Evolutionary conservation across 2,888 invertebrate species (phyloP).

Genomic region (Gnatocerus cornutus): DNA sequence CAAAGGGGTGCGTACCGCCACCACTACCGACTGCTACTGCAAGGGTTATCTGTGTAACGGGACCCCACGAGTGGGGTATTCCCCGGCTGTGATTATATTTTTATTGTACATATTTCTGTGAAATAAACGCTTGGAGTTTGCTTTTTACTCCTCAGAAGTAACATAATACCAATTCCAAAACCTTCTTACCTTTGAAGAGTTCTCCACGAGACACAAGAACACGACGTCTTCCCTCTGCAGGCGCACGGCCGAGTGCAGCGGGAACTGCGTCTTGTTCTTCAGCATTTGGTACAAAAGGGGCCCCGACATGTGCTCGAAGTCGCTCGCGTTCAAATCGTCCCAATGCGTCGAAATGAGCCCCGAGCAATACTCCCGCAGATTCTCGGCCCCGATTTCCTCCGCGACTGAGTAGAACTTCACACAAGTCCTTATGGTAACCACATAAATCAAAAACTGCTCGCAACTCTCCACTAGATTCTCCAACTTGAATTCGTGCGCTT

Average conservation of each 20-base stretch:
- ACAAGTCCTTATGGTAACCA: conserved; percentile 83
- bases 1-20: conserved; percentile 77
- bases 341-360: conserved; percentile 94
- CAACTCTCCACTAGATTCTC: conserved; percentile 83
- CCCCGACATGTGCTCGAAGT: conserved; percentile 95
- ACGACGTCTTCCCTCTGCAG: conserved; percentile 94
- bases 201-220: conserved; percentile 93
- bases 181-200: conserved; percentile 85
- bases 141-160: no score
- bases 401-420: conserved; percentile 89
- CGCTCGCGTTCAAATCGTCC: conserved; percentile 87
- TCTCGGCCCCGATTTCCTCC: conserved; percentile 89
- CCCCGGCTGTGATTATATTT: conserved; percentile 34
- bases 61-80: background rate
- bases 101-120: conserved; percentile 12
- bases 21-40: conserved; percentile 85
- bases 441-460: conserved; percentile 90
- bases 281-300: conserved; percentile 92
- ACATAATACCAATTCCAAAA: no score
- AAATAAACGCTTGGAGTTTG: conserved; percentile 6
- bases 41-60: conserved; percentile 82
- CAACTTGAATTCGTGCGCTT: conserved; percentile 86
- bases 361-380: conserved; percentile 90
- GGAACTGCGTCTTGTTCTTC: conserved; percentile 90
- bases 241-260: conserved; percentile 91